phyloP scores from a whole-genome alignment of 2,888 invertebrate genomes.

The Xanthia togata region DNA sequence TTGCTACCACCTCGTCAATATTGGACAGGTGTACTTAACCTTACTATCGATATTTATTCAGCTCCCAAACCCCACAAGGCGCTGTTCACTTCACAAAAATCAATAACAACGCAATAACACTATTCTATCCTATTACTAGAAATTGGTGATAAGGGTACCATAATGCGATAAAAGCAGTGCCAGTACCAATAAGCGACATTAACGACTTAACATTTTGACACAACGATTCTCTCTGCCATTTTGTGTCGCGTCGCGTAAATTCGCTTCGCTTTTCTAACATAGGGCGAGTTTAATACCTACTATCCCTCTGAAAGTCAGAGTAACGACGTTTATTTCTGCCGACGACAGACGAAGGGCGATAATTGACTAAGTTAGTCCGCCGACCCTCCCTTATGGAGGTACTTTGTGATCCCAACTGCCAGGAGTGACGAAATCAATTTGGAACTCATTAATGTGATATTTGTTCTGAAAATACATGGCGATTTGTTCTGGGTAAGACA shows the following conservation, averaged over 20 bases:
- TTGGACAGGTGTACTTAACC: too few relatives aligned
- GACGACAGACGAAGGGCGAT: conserved; percentile 55
- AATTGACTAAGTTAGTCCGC: conserved; percentile 67
- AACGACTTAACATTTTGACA: conserved; percentile 30
- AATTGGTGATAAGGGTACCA: conserved; percentile 41
- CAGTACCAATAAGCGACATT: conserved; percentile 21
- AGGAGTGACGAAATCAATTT: conserved; percentile 57
- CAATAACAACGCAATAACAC: neutral
- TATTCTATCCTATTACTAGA: conserved; percentile 13
- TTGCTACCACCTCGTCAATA: neutral
- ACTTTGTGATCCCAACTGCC: conserved; percentile 34
- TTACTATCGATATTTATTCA: neutral
- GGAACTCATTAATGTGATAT: conserved; percentile 29
- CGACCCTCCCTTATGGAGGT: conserved; percentile 47
- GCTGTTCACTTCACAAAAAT: neutral
- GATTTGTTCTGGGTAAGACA: neutral
- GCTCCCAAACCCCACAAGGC: neutral
- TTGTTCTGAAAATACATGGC: conserved; percentile 15
- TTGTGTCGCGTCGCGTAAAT: neutral
- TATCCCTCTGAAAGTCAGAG: conserved; percentile 45
- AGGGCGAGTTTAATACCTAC: conserved; percentile 44
- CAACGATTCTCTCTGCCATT: conserved; percentile 5
- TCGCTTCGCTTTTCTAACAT: neutral
- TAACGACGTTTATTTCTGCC: conserved; percentile 62
- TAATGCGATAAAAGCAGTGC: conserved; percentile 38